Evolutionary conservation across 2,888 invertebrate genomes (phyloP).

Genomic region (Pristionchus fissidentatus): DNA sequence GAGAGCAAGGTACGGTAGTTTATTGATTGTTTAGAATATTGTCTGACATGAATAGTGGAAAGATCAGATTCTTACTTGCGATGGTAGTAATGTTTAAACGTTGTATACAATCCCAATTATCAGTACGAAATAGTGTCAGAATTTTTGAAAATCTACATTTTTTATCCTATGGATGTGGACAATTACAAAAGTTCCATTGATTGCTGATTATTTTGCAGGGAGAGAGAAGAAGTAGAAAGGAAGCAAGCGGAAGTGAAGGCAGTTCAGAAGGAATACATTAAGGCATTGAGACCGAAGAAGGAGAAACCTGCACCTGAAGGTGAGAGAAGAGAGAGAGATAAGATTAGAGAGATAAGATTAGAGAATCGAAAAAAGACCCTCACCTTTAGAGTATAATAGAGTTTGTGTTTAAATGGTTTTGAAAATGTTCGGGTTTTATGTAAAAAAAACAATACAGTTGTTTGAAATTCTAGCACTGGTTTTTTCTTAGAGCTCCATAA

Average conservation of each 20-base stretch:
- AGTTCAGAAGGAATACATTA: conserved; percentile 72
- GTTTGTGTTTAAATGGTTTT: neutral
- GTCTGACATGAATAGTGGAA: too few relatives aligned
- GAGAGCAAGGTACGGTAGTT: conserved; percentile 43
- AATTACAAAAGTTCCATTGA: neutral
- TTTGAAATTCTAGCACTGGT: too few relatives aligned
- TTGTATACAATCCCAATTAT: neutral
- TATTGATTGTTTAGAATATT: neutral
- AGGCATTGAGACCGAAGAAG: conserved; percentile 69
- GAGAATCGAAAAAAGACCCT: too few relatives aligned
- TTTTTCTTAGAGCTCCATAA: too few relatives aligned
- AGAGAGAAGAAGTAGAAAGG: conserved; percentile 46
- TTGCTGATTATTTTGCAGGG: conserved; percentile 25
- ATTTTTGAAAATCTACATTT: neutral
- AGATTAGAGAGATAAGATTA: too few relatives aligned
- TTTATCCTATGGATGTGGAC: neutral
- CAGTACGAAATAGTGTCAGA: neutral
- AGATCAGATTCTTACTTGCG: too few relatives aligned
- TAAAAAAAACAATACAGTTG: neutral
- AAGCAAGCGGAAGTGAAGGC: conserved; percentile 50
- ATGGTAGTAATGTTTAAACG: too few relatives aligned
- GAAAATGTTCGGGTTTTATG: neutral
- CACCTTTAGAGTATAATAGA: too few relatives aligned
- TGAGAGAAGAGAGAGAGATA: neutral
- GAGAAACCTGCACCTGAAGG: conserved; percentile 73